Evolutionary conservation across 2,113 vertebrate species (phyloP).

Genomic region (Rattus rattus): DNA sequence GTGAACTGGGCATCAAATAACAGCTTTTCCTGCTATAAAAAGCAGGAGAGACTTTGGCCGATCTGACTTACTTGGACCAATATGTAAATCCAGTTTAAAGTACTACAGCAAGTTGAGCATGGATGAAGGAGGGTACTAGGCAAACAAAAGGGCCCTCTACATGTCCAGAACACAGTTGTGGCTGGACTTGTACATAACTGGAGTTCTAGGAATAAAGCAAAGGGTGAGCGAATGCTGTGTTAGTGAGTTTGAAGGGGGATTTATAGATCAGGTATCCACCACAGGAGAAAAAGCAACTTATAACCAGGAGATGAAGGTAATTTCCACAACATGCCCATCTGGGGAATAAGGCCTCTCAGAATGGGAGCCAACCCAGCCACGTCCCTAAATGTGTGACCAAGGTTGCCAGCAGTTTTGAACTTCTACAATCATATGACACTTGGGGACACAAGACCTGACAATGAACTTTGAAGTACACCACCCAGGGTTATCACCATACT

Average conservation of each 20-base stretch:
- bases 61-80: background rate
- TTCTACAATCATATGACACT: background rate
- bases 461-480: background rate
- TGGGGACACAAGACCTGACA: no score
- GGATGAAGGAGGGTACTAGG: background rate
- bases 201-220: background rate
- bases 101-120: background rate
- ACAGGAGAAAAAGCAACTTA: background rate
- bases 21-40: background rate
- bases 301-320: background rate
- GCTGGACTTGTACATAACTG: background rate
- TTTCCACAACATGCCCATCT: background rate
- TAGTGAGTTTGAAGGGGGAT: no score
- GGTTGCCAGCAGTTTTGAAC: background rate
- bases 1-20: background rate
- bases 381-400: background rate
- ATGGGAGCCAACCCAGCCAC: background rate
- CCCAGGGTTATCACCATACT: background rate
- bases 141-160: background rate
- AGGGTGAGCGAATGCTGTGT: background rate
- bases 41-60: background rate
- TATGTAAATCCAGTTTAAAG: background rate
- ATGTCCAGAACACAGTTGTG: background rate
- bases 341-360: background rate
- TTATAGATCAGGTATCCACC: background rate